Evolutionary conservation across 2,888 invertebrate genomes (phyloP).

Genomic region (Tetheella fluctuosa): DNA sequence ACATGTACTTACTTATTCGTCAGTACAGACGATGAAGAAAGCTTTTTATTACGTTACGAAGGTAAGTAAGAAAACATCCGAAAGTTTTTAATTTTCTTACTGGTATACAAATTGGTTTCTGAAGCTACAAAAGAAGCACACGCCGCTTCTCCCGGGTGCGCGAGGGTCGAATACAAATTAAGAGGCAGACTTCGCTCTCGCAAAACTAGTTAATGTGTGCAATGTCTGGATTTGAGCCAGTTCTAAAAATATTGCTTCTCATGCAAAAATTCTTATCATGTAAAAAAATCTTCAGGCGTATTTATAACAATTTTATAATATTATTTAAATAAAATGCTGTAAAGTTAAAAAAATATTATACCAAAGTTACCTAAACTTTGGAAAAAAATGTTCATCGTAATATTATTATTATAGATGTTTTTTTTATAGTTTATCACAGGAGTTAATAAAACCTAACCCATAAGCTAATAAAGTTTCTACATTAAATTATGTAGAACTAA

Average conservation of each 20-base stretch:
- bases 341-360: no score
- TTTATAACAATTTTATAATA: no score
- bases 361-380: no score
- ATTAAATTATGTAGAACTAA: no score
- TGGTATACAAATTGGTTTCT: conserved; percentile 79
- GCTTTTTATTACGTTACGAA: conserved; percentile 55
- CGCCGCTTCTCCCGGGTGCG: conserved; percentile 59
- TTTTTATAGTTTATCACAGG: no score
- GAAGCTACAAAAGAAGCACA: conserved; percentile 76
- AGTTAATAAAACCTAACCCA: no score
- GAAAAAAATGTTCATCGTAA: no score
- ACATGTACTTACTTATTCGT: not conserved
- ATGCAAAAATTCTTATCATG: not conserved
- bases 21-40: conserved; percentile 39
- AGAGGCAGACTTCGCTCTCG: conserved; percentile 66
- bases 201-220: conserved; percentile 73
- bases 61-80: conserved; percentile 59
- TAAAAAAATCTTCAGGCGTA: no score
- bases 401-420: no score
- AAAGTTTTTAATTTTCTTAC: conserved; percentile 78
- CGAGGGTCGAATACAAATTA: conserved; percentile 79
- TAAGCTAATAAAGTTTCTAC: no score
- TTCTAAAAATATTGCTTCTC: conserved; percentile 47
- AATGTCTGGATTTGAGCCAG: conserved; percentile 67
- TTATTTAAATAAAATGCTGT: no score